Evolutionary conservation across 1,140 invertebrate species (phyloP), one percentile per base, ranked within the genome.

Genomic region (Microvelia longipes): DNA sequence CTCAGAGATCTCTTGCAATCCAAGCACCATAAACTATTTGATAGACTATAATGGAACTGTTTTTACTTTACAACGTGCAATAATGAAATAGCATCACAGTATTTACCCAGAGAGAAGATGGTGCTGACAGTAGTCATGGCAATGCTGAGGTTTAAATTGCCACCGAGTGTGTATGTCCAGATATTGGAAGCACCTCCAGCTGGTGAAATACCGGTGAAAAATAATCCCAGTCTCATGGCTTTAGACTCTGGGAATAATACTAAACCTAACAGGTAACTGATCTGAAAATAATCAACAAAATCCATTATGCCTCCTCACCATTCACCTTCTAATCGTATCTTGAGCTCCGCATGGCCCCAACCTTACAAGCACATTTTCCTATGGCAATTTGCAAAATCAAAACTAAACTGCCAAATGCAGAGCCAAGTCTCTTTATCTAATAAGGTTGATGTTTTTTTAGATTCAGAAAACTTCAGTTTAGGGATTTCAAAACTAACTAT

Each of bases 171-270:
- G 70, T 91, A 85, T 0, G 93, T 92, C 93, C 94, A 97, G 74
- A 96, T 93, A 78, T 98, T 98, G n/a, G 93, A 96, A 14, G 93
- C 92, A 1, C 93, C 94, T 0, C 94, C 94, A 29, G 90, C 93
- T 19, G 94, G 94, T 69, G 90, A 87, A 66, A 93, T 90, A 0
- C 93, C 94, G 1, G 91, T 91, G 75, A 94, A 92, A 80, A 97
- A 97, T 76, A 97, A 84, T 0, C 94, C 94, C 72, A 96, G 80
- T 70, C 88, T 86, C 82, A 94, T 83, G 70, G 85, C 84, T 25
- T 86, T 81, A 68, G 83, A 82, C 50, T 87, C 76, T 0, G 87
- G 85, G 78, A 93, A 94, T 13, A 95, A 79, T 19, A 88, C 73
- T 70, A 85, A 82, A 1, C 88, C 90, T 35, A 95, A 77, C 1